Conservation (phyloP, 1,140 invertebrate species). For the Mactra quadrangularis region DNA sequence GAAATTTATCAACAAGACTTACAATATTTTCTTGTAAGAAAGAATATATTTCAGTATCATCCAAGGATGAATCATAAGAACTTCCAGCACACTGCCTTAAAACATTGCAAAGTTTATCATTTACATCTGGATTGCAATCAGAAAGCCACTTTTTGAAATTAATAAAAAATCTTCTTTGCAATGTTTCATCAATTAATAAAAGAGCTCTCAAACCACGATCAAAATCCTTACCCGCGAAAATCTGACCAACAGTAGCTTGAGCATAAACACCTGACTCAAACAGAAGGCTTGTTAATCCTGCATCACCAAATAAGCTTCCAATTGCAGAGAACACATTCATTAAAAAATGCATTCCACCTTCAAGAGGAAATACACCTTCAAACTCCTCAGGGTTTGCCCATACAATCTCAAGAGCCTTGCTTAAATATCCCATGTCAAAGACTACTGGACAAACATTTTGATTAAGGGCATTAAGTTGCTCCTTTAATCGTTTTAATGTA, state of each 20-base stretch:
- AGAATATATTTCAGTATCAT: background rate
- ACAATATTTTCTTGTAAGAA: too few species aligned
- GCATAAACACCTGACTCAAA: conserved; percentile 22
- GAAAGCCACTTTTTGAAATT: background rate
- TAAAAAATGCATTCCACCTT: conserved; percentile 53
- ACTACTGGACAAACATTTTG: conserved; percentile 17
- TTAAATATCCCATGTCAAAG: conserved; percentile 27
- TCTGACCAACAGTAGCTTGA: background rate
- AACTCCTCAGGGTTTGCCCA: conserved; percentile 16
- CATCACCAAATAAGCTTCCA: conserved; percentile 8
- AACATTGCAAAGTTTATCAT: background rate
- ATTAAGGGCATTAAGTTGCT: background rate
- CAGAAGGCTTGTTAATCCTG: conserved; percentile 16
- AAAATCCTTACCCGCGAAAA: conserved; percentile 41
- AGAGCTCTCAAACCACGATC: conserved; percentile 27
- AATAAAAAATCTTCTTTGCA: background rate
- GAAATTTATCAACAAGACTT: background rate
- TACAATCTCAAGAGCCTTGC: conserved; percentile 34
- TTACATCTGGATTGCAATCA: background rate
- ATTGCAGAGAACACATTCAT: conserved; percentile 35
- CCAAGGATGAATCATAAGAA: background rate
- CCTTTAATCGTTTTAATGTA: conserved; percentile 18
- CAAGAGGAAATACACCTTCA: conserved; percentile 10
- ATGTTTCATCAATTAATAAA: conserved; percentile 26
- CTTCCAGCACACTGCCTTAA: background rate